phyloP scores from a whole-genome alignment of 2,113 vertebrate species.

The Trematocara marginatum region DNA sequence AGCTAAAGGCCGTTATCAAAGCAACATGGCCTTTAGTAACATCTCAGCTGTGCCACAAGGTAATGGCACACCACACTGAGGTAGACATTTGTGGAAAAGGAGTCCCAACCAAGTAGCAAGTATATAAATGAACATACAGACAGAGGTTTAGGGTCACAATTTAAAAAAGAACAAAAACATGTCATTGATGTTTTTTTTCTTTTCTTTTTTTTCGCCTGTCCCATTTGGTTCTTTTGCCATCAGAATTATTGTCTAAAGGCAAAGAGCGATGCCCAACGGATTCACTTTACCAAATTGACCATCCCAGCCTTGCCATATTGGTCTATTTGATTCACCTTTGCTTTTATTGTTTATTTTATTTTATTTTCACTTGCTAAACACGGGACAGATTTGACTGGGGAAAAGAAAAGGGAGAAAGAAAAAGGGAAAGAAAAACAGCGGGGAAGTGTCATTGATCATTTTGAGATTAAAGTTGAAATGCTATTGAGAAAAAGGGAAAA shows the following conservation, averaged over 20 bases:
- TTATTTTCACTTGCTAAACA: background rate
- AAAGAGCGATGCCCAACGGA: background rate
- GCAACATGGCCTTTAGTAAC: background rate
- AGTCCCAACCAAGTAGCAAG: background rate
- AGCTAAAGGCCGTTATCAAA: background rate
- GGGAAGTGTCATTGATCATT: background rate
- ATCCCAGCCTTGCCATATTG: background rate
- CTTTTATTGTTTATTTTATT: background rate
- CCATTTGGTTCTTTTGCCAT: too few species aligned
- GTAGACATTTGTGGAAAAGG: background rate
- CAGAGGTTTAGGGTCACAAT: background rate
- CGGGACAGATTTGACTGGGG: background rate
- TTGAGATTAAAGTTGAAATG: background rate
- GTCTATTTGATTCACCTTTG: background rate
- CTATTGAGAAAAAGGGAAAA: background rate
- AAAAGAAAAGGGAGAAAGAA: background rate
- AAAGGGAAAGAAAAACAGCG: background rate
- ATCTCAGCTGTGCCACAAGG: background rate
- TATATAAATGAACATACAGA: background rate
- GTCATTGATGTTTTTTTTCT: background rate
- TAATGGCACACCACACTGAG: background rate
- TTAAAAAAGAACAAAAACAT: background rate
- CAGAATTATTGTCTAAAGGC: background rate
- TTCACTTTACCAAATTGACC: background rate
- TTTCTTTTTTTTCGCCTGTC: background rate